Evolutionary conservation across 2,888 invertebrate genomes (phyloP), one percentile per base, ranked within the genome.

Genomic region (Parnassius mnemosyne): DNA sequence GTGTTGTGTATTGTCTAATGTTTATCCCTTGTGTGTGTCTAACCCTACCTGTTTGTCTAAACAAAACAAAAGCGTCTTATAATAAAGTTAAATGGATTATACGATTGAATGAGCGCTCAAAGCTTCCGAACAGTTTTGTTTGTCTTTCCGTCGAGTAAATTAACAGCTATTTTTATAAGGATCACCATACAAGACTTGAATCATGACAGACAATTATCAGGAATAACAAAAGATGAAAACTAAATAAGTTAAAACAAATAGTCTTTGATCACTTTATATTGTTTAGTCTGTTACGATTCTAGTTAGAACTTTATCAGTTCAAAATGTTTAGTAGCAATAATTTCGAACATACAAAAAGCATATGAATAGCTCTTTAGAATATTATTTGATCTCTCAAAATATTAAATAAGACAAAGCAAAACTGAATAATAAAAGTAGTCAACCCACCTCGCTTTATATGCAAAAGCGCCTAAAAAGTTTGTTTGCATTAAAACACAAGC

Each of bases 1-100:
- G 92, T 91, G 89, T 92, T 96, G 96, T 96, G 96, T 96, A 95
- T 96, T 95, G 96, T 96, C 96, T 96, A 95, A 95, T 95, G 95
- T 95, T 94, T 92, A 94, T 95, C 95, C 96, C 93, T 95, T 95
- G 96, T 96, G 96, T 96, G 95, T 96, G 95, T 96, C 95, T 94
- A 89, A 94, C 94, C 94, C 93, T 85, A 89, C 91, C 91, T 89
- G 89, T 90, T 89, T 92, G 90, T 92, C 87, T 87, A 76, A 88
- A 85, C 73, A 81, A 87, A 85, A 84, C 73, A 82, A 85, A 85
- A 78, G 85, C 89, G 89, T 89, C 79, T 79, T 74, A 73, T 78
- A 72, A 75, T 71, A 75, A 80, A 73, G 77, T 71, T 76, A 76
- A 71, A 71, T 74, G 73, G 75, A 77, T 64, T 71, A 80, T 77